phyloP scores from a whole-genome alignment of 2,797 vertebrate genomes.

The Apogon hyalosoma region DNA sequence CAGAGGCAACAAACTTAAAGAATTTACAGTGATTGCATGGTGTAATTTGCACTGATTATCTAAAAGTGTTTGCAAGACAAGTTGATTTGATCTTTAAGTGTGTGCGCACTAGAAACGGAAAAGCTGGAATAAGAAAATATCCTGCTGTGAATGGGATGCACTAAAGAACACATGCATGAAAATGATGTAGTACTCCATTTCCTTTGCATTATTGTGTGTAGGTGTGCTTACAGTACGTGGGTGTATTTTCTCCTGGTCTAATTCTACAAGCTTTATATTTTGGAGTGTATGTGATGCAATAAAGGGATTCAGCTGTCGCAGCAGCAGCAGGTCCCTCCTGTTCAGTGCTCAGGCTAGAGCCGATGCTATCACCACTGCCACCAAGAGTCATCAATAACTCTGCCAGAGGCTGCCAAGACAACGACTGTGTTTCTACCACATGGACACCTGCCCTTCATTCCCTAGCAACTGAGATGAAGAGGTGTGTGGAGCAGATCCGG shows the following conservation, averaged over 20 bases:
- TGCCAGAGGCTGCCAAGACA: constrained; percentile 34
- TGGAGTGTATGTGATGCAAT: constrained; percentile 32
- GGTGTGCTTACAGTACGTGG: background rate
- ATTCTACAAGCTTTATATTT: background rate
- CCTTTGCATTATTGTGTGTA: background rate
- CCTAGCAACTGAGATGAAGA: constrained; percentile 25
- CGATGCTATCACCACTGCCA: constrained; percentile 49
- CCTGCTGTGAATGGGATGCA: background rate
- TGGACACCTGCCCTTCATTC: constrained; percentile 49
- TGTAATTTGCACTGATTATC: constrained; percentile 41
- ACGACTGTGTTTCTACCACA: constrained; percentile 14
- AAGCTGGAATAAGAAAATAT: background rate
- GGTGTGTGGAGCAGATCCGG: constrained; percentile 4
- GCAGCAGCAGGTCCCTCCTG: constrained; percentile 26
- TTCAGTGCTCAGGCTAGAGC: constrained; percentile 34
- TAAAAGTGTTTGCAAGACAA: background rate
- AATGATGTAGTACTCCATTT: background rate
- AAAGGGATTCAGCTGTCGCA: constrained; percentile 34
- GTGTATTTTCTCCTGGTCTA: constrained; percentile 9
- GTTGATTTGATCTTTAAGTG: constrained; percentile 37
- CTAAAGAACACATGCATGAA: background rate
- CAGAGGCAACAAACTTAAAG: background rate
- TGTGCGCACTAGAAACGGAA: constrained; percentile 4
- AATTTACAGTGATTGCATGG: background rate
- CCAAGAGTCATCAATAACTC: constrained; percentile 64